A percentile compares a stretch with the other conserved stretches of the same genome.
Conservation (phyloP, 2,113 vertebrate species). For the Meles meles region DNA sequence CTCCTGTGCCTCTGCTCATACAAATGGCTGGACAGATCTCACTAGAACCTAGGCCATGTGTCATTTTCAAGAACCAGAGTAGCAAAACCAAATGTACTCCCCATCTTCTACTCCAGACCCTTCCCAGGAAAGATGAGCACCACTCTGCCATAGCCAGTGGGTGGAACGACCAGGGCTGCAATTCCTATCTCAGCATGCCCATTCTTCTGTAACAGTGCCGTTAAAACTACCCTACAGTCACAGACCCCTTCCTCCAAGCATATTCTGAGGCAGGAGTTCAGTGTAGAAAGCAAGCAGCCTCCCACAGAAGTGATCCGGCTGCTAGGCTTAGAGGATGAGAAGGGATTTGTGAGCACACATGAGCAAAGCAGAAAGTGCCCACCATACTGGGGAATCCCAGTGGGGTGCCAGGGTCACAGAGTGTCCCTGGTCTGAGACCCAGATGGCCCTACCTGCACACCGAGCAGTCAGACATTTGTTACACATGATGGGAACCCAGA, state of each 20-base stretch:
- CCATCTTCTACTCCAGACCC: neutral
- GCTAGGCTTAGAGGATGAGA: neutral
- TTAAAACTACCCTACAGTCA: neutral
- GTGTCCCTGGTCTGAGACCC: neutral
- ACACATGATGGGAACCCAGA: accelerated
- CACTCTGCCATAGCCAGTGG: accelerated
- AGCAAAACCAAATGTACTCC: accelerated
- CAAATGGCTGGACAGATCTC: neutral
- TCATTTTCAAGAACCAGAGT: neutral
- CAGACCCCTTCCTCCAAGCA: neutral
- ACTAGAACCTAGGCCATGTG: accelerated
- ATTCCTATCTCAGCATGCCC: accelerated
- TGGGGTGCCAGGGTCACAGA: neutral
- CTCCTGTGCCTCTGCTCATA: neutral
- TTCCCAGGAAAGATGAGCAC: neutral
- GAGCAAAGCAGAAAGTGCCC: no score
- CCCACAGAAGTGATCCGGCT: accelerated
- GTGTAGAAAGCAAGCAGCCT: neutral
- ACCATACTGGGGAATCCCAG: accelerated
- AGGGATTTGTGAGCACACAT: accelerated
- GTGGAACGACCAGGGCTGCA: accelerated
- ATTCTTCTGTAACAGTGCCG: accelerated
- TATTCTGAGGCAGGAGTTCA: neutral
- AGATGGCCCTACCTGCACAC: accelerated
- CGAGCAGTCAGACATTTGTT: accelerated